These are phyloP conservation scores for Drosophila nigritarsus DNA, from an alignment of 2,888 invertebrate genomes.

Conservation along the genomic window DNA sequence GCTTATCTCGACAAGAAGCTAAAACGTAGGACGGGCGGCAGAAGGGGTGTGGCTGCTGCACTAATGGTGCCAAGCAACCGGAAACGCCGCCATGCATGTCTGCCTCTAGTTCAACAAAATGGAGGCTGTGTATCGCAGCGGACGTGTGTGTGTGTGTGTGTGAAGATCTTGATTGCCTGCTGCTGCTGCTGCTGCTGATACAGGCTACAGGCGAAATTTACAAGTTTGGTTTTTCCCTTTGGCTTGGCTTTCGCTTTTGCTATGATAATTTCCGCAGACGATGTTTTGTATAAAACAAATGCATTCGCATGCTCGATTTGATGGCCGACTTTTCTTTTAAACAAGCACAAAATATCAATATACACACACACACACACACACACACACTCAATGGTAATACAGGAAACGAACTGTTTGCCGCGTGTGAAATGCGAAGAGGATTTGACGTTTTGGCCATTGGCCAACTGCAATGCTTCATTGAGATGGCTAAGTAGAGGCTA, in stretches of 20 bases:
- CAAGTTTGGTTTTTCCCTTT: conserved; percentile 34
- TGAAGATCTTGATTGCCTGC: conserved; percentile 77
- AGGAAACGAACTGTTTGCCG: conserved; percentile 59
- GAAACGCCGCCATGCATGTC: conserved; percentile 81
- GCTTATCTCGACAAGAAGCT: conserved; percentile 78
- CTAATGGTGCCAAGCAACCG: conserved; percentile 82
- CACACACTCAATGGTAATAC: neutral
- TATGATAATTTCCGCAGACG: conserved; percentile 76
- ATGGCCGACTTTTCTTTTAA: conserved; percentile 44
- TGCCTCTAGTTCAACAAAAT: conserved; percentile 71
- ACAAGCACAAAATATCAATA: neutral
- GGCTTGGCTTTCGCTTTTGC: conserved; percentile 43
- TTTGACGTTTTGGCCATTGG: conserved; percentile 83
- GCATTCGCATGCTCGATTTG: conserved; percentile 67
- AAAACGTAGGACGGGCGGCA: conserved; percentile 37
- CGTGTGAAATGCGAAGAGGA: conserved; percentile 73
- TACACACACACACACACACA: neutral
- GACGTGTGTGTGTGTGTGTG: conserved; percentile 18
- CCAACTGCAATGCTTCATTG: conserved; percentile 63
- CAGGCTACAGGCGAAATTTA: conserved; percentile 55
- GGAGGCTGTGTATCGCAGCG: conserved; percentile 71
- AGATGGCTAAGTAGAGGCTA: conserved; percentile 4
- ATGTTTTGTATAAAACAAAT: conserved; percentile 69
- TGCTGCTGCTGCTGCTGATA: conserved; percentile 43
- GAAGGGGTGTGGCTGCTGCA: conserved; percentile 68